Base-by-base conservation (phyloP, 1,140 invertebrate species). In the Dinothrombium tinctorium region DNA sequence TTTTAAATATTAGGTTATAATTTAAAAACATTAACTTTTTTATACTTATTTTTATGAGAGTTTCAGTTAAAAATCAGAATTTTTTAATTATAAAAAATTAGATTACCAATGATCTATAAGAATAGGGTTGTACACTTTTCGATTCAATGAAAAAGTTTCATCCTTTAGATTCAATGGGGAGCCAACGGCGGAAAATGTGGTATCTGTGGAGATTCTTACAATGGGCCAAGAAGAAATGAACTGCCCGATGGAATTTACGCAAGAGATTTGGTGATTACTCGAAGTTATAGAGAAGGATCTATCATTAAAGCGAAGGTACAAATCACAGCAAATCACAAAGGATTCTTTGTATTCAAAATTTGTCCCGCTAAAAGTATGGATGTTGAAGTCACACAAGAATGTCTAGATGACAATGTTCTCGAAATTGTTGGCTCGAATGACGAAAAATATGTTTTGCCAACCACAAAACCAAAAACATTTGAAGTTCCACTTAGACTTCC, bases 111-210 rank as follows among this genome's bases (percentile, higher is more conserved):
- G n/a, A n/a, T n/a, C n/a, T n/a, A n/a, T n/a, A n/a, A n/a, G n/a
- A n/a, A n/a, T n/a, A n/a, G n/a, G n/a, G n/a, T n/a, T n/a, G n/a
- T n/a, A n/a, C n/a, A n/a, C n/a, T n/a, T n/a, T n/a, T n/a, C n/a
- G n/a, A n/a, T n/a, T n/a, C n/a, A n/a, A n/a, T n/a, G n/a, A n/a
- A n/a, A n/a, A n/a, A n/a, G n/a, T n/a, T n/a, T n/a, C n/a, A n/a
- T n/a, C n/a, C n/a, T 49, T 33, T 35, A 58, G 56, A 42, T 78
- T 23, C 81, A 86, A 56, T 83, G 78, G 74, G 66, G 73, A 46
- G 69, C 76, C 53, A 87, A 87, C 56, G 57, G 64, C 7, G 84
- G 83, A 0, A 69, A 69, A 46, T 90, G 84, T 53, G 84, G 84
- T 0, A 62, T 82, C 14, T 90, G 83, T 54, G 84, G 84, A 0